These are phyloP conservation scores for Picathartes gymnocephalus DNA, from an alignment of 2,113 vertebrate genomes.

Conservation along the genomic window DNA sequence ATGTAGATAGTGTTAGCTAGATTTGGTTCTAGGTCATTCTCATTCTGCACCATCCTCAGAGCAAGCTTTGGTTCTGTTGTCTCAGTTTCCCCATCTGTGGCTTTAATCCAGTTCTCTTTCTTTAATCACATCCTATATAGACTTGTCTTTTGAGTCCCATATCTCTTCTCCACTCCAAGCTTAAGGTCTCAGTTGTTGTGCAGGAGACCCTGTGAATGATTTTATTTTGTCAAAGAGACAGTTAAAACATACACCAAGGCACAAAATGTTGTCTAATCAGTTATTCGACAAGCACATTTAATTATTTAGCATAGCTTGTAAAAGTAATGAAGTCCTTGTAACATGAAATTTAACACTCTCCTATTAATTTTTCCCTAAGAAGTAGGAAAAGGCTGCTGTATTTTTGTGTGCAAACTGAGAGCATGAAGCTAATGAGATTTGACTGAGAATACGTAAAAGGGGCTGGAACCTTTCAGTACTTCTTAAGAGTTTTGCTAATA, in stretches of 20 bases:
- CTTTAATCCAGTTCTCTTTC: neutral
- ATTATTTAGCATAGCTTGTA: constrained; percentile 33
- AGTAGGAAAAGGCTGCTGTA: neutral
- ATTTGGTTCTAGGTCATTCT: neutral
- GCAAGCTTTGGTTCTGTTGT: neutral
- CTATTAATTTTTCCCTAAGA: constrained; percentile 3
- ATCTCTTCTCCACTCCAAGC: neutral
- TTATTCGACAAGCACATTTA: constrained; percentile 25
- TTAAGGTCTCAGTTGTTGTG: neutral
- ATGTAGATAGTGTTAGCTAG: neutral
- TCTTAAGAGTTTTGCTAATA: constrained; percentile 28
- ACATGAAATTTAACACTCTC: neutral
- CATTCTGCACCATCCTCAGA: neutral
- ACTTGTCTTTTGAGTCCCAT: neutral
- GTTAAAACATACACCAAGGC: neutral
- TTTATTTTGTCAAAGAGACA: neutral
- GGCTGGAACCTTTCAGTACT: constrained; percentile 8
- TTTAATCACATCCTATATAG: neutral
- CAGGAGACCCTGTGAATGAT: neutral
- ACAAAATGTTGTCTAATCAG: constrained; percentile 28
- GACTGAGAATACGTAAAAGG: neutral
- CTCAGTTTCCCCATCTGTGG: neutral
- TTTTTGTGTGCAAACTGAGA: neutral
- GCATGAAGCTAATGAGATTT: neutral
- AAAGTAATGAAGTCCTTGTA: constrained; percentile 28